Evolutionary conservation across 2,888 invertebrate species (phyloP).

Genomic region (Brassicogethes aeneus): DNA sequence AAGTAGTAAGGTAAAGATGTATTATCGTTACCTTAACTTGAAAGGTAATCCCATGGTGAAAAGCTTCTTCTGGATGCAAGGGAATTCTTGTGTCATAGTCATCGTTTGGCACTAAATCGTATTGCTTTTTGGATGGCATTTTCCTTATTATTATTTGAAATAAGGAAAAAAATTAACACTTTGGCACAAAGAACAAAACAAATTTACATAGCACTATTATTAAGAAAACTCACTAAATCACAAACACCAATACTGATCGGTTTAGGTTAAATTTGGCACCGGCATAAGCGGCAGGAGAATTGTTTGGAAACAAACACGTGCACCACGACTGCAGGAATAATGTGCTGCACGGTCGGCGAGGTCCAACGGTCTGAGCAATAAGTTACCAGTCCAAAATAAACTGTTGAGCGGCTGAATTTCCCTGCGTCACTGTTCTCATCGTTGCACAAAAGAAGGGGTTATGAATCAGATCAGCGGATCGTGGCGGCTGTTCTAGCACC

Average conservation of each 20-base stretch:
- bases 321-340: too few species aligned
- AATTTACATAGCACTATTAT: conserved; percentile 11
- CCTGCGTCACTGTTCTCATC: too few species aligned
- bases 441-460: too few species aligned
- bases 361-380: not conserved
- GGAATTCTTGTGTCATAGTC: conserved; percentile 94
- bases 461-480: too few species aligned
- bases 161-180: too few species aligned
- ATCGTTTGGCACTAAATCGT: conserved; percentile 93
- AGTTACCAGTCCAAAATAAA: not conserved
- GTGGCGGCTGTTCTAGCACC: too few species aligned
- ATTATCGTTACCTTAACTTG: conserved; percentile 96
- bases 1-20: too few species aligned
- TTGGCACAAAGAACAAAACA: conserved; percentile 6
- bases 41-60: conserved; percentile 93
- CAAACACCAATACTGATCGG: conserved; percentile 12
- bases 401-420: too few species aligned
- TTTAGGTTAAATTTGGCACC: conserved; percentile 17
- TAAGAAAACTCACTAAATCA: too few species aligned
- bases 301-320: too few species aligned
- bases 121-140: conserved; percentile 83
- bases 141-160: too few species aligned
- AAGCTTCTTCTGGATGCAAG: conserved; percentile 94
- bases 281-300: too few species aligned
- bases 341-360: conserved; percentile 2